Evolutionary conservation across 2,888 invertebrate genomes (phyloP).

Genomic region (Dascillus cervinus): DNA sequence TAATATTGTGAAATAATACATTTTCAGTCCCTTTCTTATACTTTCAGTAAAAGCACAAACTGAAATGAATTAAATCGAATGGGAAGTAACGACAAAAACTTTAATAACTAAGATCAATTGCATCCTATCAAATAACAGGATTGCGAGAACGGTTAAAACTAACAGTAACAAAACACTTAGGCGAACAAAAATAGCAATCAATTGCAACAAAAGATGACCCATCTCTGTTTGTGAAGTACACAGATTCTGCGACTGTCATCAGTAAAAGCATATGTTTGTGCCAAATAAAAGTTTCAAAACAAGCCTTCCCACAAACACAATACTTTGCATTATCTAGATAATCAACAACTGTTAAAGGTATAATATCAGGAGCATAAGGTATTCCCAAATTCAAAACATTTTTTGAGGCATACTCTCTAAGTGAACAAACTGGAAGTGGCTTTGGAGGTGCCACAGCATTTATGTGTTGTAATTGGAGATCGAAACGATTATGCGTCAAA

Average conservation of each 20-base stretch:
- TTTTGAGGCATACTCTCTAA: conserved; percentile 51
- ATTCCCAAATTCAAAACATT: conserved; percentile 47
- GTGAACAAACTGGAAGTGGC: conserved; percentile 42
- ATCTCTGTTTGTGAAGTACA: conserved; percentile 37
- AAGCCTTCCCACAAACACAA: conserved; percentile 53
- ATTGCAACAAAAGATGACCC: conserved; percentile 42
- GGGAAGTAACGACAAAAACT: too few species aligned
- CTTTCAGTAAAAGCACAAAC: too few species aligned
- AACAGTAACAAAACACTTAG: conserved; percentile 39
- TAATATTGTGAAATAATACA: too few species aligned
- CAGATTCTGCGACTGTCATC: conserved; percentile 41
- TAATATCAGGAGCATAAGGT: conserved; percentile 48
- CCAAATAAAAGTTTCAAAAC: conserved; percentile 31
- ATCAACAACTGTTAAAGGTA: conserved; percentile 53
- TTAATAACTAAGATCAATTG: conserved; percentile 41
- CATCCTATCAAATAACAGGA: conserved; percentile 44
- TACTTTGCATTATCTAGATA: conserved; percentile 54
- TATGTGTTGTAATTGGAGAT: conserved; percentile 18
- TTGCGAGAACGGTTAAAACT: conserved; percentile 32
- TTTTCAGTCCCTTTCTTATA: too few species aligned
- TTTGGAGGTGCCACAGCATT: conserved; percentile 20
- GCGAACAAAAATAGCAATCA: conserved; percentile 56
- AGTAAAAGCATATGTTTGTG: conserved; percentile 38
- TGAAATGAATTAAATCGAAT: too few species aligned
- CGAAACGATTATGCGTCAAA: conserved; percentile 51